Percentiles rank a stretch among this genome's conserved stretches.
These are phyloP conservation scores for Galemys pyrenaicus DNA, from an alignment of 2,113 vertebrate species.

Conservation along the genomic window DNA sequence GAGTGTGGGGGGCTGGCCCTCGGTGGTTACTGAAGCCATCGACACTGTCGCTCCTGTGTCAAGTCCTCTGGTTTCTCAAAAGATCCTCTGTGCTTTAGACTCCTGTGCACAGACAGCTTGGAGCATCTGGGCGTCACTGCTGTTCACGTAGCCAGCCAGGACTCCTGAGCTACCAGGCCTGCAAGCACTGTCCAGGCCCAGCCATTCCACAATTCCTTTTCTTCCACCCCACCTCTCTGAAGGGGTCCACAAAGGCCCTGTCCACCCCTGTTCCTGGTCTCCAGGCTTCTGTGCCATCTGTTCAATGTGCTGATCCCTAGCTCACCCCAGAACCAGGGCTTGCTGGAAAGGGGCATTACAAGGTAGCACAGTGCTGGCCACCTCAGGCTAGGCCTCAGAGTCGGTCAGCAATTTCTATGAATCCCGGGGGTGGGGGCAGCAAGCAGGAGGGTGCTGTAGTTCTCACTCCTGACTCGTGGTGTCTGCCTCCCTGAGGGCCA, in stretches of 20 bases:
- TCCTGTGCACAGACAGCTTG: no score
- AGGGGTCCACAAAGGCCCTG: neutral
- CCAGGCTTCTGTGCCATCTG: neutral
- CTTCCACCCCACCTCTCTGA: neutral
- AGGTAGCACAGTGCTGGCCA: neutral
- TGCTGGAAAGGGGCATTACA: neutral
- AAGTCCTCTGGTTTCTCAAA: neutral
- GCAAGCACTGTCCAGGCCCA: neutral
- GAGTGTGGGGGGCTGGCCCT: slow-evolving; percentile 80
- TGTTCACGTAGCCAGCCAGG: neutral
- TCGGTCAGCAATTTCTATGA: neutral
- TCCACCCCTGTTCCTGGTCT: accelerated
- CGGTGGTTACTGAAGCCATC: neutral
- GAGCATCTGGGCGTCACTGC: neutral
- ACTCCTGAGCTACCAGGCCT: neutral
- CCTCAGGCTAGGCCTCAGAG: neutral
- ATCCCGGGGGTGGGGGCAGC: neutral
- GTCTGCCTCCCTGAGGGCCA: neutral
- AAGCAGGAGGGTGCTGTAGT: neutral
- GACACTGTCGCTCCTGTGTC: neutral
- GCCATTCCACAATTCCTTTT: neutral
- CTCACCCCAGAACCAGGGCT: no score
- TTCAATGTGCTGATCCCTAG: neutral
- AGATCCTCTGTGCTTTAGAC: neutral
- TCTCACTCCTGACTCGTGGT: neutral